Evolutionary conservation across 30 jellyfish, hydroid and myxozoan genomes (phyloP).

Genomic region (Sanderia malayensis): DNA sequence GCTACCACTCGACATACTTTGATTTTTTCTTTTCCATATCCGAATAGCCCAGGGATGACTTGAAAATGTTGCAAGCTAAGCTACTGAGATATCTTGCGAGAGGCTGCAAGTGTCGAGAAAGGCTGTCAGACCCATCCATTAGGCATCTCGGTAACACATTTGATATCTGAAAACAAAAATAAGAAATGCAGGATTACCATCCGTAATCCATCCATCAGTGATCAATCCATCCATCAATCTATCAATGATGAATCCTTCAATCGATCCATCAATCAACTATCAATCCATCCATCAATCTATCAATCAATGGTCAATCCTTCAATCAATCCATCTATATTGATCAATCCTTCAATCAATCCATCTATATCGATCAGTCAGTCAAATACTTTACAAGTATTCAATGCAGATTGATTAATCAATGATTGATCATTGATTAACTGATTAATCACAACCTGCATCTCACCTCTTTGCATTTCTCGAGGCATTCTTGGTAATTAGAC

Average conservation of each 20-base stretch:
- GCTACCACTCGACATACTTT: too few relatives aligned
- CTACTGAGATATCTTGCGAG: constrained; percentile 68
- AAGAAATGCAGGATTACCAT: not conserved
- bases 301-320: not conserved
- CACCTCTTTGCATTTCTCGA: constrained; percentile 83
- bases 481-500: constrained; percentile 53
- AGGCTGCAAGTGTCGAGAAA: constrained; percentile 50
- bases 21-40: constrained; percentile 64
- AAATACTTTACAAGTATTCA: too few relatives aligned
- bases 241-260: not conserved
- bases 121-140: constrained; percentile 76
- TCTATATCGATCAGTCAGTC: not conserved
- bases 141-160: constrained; percentile 66
- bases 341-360: not conserved
- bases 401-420: too few relatives aligned
- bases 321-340: not conserved
- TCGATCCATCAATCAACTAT: not conserved
- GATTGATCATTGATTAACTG: too few relatives aligned
- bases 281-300: not conserved
- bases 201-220: not conserved
- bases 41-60: constrained; percentile 84
- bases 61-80: constrained; percentile 64
- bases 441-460: too few relatives aligned
- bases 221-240: not conserved
- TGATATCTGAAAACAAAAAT: constrained; percentile 53